phyloP scores from a whole-genome alignment of 2,888 invertebrate genomes.

The Erpobdella octoculata region DNA sequence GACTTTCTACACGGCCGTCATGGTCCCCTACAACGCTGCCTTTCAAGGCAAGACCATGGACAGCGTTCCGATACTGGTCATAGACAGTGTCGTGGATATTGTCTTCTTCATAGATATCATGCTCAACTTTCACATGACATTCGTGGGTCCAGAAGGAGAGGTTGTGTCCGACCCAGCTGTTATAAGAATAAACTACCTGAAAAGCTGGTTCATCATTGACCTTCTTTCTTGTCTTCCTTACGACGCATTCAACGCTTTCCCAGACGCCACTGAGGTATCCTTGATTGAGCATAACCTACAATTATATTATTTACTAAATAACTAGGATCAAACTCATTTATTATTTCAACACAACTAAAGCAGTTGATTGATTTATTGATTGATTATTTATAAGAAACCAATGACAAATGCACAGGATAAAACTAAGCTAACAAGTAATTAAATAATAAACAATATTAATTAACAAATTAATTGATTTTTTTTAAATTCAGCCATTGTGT shows the following conservation, averaged over 20 bases:
- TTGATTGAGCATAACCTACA: too few relatives aligned
- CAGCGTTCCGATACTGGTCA: slow-evolving; percentile 52
- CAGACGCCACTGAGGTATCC: slow-evolving; percentile 34
- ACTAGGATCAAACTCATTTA: background rate
- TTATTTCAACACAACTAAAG: background rate
- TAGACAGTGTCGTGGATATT: slow-evolving; percentile 87
- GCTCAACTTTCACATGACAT: slow-evolving; percentile 98
- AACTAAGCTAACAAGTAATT: too few relatives aligned
- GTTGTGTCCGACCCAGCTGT: slow-evolving; percentile 93
- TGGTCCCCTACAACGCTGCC: slow-evolving; percentile 98
- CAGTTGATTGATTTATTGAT: background rate
- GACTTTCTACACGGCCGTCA: slow-evolving; percentile 97
- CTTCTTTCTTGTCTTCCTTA: slow-evolving; percentile 96
- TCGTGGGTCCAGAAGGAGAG: slow-evolving; percentile 74
- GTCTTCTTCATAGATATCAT: slow-evolving; percentile 99
- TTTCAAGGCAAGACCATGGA: slow-evolving; percentile 89
- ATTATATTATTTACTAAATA: background rate
- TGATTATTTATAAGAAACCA: too few relatives aligned
- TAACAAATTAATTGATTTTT: too few relatives aligned
- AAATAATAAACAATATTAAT: too few relatives aligned
- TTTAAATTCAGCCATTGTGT: too few relatives aligned
- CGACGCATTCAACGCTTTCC: slow-evolving; percentile 97
- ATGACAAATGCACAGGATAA: too few relatives aligned
- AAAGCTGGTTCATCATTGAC: slow-evolving; percentile 99
- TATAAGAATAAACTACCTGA: slow-evolving; percentile 74